Conservation (phyloP, 1,140 invertebrate genomes). For the Aphelinus atriplicis region DNA sequence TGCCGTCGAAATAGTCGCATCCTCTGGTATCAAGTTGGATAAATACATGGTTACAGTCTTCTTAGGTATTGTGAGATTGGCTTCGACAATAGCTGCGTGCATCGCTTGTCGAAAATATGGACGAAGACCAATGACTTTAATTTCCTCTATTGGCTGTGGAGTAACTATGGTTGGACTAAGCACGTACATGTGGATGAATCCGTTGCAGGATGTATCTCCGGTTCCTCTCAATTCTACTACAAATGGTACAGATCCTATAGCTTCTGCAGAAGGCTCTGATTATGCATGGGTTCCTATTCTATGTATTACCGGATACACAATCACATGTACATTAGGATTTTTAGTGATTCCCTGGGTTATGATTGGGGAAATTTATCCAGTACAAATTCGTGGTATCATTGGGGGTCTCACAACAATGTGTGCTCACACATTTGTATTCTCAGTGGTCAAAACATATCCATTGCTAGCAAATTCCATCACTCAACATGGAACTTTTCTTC, state of each 20-base stretch:
- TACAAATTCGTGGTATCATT: conserved; percentile 73
- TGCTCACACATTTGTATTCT: conserved; percentile 73
- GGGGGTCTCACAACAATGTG: conserved; percentile 75
- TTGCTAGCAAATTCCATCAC: conserved; percentile 65
- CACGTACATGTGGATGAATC: conserved; percentile 67
- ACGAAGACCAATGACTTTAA: conserved; percentile 74
- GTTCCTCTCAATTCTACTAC: conserved; percentile 38
- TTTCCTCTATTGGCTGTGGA: conserved; percentile 75
- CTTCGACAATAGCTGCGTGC: conserved; percentile 72
- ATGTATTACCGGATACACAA: conserved; percentile 72
- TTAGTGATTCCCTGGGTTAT: conserved; percentile 79
- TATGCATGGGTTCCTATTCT: conserved; percentile 70
- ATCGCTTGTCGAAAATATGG: conserved; percentile 72
- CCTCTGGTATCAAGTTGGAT: conserved; percentile 71
- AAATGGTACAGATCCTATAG: conserved; percentile 50
- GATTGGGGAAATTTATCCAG: conserved; percentile 78
- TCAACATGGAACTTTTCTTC: conserved; percentile 70
- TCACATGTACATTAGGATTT: conserved; percentile 75
- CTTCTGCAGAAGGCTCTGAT: neutral
- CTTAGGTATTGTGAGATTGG: conserved; percentile 72
- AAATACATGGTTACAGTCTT: conserved; percentile 75
- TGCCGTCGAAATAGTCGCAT: conserved; percentile 78
- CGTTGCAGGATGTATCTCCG: conserved; percentile 63
- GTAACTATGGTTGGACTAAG: conserved; percentile 72
- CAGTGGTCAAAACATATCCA: conserved; percentile 76